phyloP scores from a whole-genome alignment of 2,113 vertebrate genomes.

The Gymnogyps californianus region DNA sequence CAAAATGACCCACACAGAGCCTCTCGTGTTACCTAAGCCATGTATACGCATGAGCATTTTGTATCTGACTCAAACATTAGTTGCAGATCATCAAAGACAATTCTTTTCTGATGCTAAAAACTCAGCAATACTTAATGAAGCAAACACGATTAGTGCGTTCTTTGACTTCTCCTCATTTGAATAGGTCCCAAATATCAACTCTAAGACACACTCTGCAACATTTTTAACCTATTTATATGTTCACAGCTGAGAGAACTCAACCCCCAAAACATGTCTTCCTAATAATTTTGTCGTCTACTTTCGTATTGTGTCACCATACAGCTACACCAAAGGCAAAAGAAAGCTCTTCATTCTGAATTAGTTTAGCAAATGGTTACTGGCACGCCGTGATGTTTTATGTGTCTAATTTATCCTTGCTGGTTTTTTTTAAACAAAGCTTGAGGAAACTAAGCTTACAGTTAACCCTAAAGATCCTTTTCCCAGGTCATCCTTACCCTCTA shows the following conservation, averaged over 20 bases:
- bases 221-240: not conserved
- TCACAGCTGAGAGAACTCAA: not conserved
- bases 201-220: not conserved
- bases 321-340: not conserved
- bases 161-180: not conserved
- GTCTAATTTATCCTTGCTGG: not conserved
- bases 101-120: not conserved
- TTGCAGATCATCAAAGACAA: not conserved
- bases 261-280: not conserved
- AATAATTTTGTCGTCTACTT: not conserved
- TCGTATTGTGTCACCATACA: not conserved
- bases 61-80: not conserved
- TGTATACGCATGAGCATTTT: not conserved
- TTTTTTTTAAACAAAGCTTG: not conserved
- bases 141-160: not conserved
- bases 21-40: rapidly evolving
- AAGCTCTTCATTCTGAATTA: not conserved
- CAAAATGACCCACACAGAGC: not conserved
- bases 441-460: not conserved
- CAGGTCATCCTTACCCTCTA: slow-evolving; percentile 77
- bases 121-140: not conserved
- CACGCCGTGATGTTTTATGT: not conserved
- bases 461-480: not conserved
- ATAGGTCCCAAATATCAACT: not conserved
- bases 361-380: not conserved